Conservation (phyloP, 2,113 vertebrate species). For the Penelope pileata region DNA sequence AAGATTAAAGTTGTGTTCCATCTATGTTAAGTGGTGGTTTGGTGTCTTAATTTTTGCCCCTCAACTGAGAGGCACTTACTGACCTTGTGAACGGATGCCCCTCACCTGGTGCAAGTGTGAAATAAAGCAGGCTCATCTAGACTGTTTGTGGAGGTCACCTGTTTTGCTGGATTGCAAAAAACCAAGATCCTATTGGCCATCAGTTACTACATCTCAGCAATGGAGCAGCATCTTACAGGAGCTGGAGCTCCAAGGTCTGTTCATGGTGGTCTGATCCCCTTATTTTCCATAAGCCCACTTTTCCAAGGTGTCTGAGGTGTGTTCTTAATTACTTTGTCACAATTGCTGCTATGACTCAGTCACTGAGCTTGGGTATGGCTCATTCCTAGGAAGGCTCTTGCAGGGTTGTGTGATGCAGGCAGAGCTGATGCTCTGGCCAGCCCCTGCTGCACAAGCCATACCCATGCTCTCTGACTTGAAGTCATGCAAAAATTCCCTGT, state of each 20-base stretch:
- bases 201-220: background rate
- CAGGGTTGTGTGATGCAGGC: background rate
- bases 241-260: background rate
- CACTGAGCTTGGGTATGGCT: background rate
- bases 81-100: background rate
- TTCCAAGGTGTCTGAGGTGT: background rate
- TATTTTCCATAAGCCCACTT: background rate
- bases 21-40: background rate
- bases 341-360: background rate
- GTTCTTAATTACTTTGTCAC: background rate
- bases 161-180: background rate
- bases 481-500: background rate
- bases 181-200: background rate
- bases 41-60: slow-evolving; percentile 13
- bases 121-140: background rate
- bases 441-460: rapidly evolving
- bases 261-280: background rate
- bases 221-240: background rate
- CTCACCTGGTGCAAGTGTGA: background rate
- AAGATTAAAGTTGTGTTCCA: background rate
- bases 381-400: background rate
- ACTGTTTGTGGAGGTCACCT: background rate
- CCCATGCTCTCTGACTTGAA: background rate
- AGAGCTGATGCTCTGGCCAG: background rate
- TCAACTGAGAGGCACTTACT: background rate